Evolutionary conservation across 2,113 vertebrate genomes (phyloP), one percentile per base, ranked within the genome.

Genomic region (Pachypanchax playfairii): DNA sequence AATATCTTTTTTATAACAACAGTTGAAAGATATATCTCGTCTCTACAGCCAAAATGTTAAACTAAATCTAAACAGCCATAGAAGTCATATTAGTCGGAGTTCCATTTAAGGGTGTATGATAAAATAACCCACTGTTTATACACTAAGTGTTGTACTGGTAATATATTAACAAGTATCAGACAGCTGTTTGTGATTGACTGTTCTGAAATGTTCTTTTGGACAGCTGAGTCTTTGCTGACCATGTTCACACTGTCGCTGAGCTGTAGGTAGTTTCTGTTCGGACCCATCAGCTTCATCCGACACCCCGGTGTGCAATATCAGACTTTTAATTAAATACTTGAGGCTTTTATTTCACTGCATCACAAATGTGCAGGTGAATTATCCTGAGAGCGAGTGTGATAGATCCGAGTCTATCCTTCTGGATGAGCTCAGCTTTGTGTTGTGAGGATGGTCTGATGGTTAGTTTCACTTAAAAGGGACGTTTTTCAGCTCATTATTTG

Each of bases 201-300:
- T 70, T 22, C 20, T 39, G 51, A 36, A 61, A 20, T 72, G 57
- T 63, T 59, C 54, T 21, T 8, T 36, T 69, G 38, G 38, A 65
- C 66, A 59, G 61, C 62, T 26, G n/a, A 73, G 54, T 57, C 46
- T 66, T 58, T 73, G 48, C 57, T 53, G 79, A 81, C 81, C 66
- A 47, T 83, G 75, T 80, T 85, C 86, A 85, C 86, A 84, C 85
- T 79, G 64, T 75, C 14, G 65, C 83, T 86, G 73, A 82, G 72
- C 80, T 73, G 57, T 26, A 79, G 42, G 38, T 64, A 43, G 65
- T 56, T 26, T 51, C 41, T 31, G 3, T 41, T 51, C 47, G 62
- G 17, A 46, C 52, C 26, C 48, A 8, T 28, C 38, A 51, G 50
- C 48, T 43, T n/a, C 50, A 9, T 29, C 20, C 28, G 36, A 55